These are phyloP conservation scores for Acromyrmex echinatior DNA, from an alignment of 1,140 invertebrate species.

Conservation along the genomic window DNA sequence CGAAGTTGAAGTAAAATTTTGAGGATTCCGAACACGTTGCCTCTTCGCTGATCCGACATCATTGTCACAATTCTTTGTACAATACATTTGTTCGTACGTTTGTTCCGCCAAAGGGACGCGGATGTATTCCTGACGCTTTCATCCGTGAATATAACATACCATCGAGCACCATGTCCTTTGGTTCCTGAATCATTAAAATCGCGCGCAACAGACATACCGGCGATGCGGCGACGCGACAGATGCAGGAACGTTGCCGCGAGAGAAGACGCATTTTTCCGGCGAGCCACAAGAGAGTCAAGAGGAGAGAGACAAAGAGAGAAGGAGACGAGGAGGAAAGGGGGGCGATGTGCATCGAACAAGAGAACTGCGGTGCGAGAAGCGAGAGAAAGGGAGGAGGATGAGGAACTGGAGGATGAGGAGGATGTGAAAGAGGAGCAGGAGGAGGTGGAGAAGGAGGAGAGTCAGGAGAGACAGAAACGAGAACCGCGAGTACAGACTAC, in stretches of 20 bases:
- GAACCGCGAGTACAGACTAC: conserved; percentile 49
- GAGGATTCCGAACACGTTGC: not conserved
- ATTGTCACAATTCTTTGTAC: not conserved
- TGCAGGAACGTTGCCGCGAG: conserved; percentile 8
- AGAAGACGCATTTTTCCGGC: conserved; percentile 54
- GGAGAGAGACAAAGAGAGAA: conserved; percentile 45
- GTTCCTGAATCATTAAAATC: conserved; percentile 33
- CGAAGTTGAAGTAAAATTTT: not conserved
- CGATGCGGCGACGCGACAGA: not conserved
- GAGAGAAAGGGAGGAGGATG: conserved; percentile 32
- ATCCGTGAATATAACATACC: not conserved
- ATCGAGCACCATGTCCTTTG: not conserved
- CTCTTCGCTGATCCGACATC: not conserved
- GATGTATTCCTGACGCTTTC: not conserved
- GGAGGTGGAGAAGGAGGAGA: not conserved
- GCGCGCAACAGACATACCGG: not conserved
- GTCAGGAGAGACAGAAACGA: conserved; percentile 48
- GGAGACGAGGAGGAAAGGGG: conserved; percentile 44
- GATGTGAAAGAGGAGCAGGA: not conserved
- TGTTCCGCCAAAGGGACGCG: not conserved
- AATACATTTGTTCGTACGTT: not conserved
- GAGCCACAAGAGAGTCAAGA: conserved; percentile 51
- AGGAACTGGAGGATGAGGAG: not conserved
- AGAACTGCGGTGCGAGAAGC: conserved; percentile 31
- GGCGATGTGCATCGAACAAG: conserved; percentile 45